Conservation (phyloP, 2,888 invertebrate species). For the Drosophila vallismaia region DNA sequence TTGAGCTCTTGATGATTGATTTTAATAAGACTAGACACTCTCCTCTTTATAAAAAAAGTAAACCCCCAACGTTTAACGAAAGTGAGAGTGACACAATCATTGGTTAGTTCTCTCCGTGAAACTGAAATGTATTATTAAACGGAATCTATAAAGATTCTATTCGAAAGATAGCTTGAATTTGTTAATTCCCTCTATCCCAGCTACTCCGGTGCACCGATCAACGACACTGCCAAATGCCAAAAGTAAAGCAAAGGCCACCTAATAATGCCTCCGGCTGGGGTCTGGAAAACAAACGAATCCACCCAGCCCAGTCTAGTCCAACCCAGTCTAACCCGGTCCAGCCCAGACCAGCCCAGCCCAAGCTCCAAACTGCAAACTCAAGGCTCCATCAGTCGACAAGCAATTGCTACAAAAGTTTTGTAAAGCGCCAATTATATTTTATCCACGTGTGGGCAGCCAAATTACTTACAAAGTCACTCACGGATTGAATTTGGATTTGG, state of each 20-base stretch:
- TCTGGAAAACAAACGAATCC: slow-evolving; percentile 36
- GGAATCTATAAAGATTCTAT: not conserved
- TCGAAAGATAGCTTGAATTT: not conserved
- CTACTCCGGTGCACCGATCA: slow-evolving; percentile 1
- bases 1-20: slow-evolving; percentile 8
- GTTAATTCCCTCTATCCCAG: slow-evolving; percentile 22
- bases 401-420: slow-evolving; percentile 49
- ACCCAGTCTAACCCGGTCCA: slow-evolving; percentile 40
- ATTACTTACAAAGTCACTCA: slow-evolving; percentile 17
- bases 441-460: slow-evolving; percentile 37
- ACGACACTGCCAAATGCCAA: slow-evolving; percentile 52
- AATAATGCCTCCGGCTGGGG: slow-evolving; percentile 3
- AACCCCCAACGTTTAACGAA: not conserved
- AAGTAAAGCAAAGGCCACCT: slow-evolving; percentile 52
- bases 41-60: not conserved
- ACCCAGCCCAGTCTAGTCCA: slow-evolving; percentile 35
- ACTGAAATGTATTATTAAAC: not conserved
- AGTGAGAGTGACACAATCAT: slow-evolving; percentile 2
- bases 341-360: slow-evolving; percentile 32
- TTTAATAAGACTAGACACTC: not conserved
- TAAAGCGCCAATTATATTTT: slow-evolving; percentile 30
- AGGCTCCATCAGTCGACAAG: slow-evolving; percentile 31
- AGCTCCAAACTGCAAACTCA: slow-evolving; percentile 18
- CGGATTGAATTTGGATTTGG: slow-evolving; percentile 2
- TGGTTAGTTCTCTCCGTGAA: not conserved